phyloP scores from a whole-genome alignment of 2,888 invertebrate species.

The Carabus problematicus region DNA sequence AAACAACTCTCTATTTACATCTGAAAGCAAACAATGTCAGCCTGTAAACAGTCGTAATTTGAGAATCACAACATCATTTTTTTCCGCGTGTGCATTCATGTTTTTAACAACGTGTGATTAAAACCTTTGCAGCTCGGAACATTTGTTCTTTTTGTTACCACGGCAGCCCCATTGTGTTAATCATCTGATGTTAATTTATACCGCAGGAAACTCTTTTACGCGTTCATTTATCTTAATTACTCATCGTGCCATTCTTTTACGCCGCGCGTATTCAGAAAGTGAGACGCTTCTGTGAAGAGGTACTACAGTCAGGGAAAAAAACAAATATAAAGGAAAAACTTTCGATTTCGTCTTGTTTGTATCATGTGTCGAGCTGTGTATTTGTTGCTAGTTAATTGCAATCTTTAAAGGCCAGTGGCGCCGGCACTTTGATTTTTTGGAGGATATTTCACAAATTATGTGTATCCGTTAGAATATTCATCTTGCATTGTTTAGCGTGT shows the following conservation, averaged over 20 bases:
- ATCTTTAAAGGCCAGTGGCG: conserved; percentile 20
- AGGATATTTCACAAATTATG: conserved; percentile 2
- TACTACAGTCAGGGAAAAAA: conserved; percentile 8
- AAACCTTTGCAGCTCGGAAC: conserved; percentile 7
- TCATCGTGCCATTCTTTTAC: not conserved
- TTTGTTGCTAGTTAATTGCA: conserved; percentile 6
- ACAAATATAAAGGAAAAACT: conserved; percentile 28
- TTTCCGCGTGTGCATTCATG: too few species aligned
- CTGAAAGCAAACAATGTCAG: too few species aligned
- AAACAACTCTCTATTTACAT: too few species aligned
- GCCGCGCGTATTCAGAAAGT: conserved; percentile 28
- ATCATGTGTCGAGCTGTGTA: conserved; percentile 3
- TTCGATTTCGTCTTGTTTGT: conserved; percentile 29
- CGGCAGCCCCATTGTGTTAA: conserved; percentile 19
- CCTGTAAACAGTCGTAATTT: too few species aligned
- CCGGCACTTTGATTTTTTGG: conserved; percentile 8
- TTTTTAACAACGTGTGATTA: conserved; percentile 11
- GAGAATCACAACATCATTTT: too few species aligned
- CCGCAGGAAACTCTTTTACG: conserved; percentile 17
- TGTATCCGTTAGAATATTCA: conserved; percentile 7
- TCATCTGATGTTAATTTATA: conserved; percentile 12
- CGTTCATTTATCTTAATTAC: conserved; percentile 25
- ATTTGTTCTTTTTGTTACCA: too few species aligned
- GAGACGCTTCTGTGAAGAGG: conserved; percentile 3
- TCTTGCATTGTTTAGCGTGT: not conserved